Conservation (phyloP, 2,797 vertebrate genomes). For the Buceros bicornis region DNA sequence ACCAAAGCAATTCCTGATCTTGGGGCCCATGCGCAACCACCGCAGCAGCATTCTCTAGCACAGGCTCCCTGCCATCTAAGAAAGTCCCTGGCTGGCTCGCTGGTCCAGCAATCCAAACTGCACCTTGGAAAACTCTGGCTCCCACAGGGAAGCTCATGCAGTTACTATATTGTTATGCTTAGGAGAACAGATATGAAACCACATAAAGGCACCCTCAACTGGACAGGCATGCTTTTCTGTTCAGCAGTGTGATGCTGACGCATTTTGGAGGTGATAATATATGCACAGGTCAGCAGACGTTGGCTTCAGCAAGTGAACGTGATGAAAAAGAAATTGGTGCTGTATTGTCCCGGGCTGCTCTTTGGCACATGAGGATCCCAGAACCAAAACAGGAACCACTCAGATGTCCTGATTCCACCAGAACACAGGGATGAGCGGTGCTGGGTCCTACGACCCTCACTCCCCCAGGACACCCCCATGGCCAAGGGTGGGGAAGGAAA, state of each 20-base stretch:
- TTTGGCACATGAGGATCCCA: rapidly evolving
- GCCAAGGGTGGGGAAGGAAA: rapidly evolving
- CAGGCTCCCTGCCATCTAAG: background rate
- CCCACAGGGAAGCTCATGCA: background rate
- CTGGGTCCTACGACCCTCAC: background rate
- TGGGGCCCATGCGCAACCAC: too few relatives aligned
- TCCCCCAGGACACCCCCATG: background rate
- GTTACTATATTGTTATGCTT: rapidly evolving
- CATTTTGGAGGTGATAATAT: background rate
- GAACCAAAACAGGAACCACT: background rate
- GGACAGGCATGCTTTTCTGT: background rate
- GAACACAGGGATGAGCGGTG: background rate
- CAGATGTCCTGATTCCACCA: background rate
- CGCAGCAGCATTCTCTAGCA: background rate
- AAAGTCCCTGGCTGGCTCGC: background rate
- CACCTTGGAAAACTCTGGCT: background rate
- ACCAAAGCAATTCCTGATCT: background rate
- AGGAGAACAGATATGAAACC: background rate
- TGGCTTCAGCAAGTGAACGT: background rate
- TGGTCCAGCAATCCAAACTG: background rate
- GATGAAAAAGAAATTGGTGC: background rate
- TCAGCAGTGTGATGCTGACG: background rate
- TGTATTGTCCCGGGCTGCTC: background rate
- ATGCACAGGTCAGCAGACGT: background rate
- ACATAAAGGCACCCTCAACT: background rate